phyloP scores from a whole-genome alignment of 2,888 invertebrate species.

The Uloborus plumipes region DNA sequence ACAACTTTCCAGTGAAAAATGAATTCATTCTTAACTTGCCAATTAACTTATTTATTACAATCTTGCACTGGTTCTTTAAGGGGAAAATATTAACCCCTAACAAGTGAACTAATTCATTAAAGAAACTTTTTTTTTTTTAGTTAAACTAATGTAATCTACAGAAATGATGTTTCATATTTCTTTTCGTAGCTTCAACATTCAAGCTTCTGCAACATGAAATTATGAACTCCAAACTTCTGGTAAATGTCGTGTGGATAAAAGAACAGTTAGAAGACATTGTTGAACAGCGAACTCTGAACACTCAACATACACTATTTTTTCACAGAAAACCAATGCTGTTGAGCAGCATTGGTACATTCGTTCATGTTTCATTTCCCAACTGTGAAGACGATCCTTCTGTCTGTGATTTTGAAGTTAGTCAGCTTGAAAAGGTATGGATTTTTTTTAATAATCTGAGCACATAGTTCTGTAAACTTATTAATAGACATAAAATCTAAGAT shows the following conservation, averaged over 20 bases:
- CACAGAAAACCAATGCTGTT: constrained; percentile 78
- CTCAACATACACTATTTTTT: constrained; percentile 76
- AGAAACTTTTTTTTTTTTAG: too few species aligned
- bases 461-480: too few species aligned
- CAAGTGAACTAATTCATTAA: too few species aligned
- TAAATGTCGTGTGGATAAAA: constrained; percentile 81
- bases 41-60: too few species aligned
- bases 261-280: constrained; percentile 73
- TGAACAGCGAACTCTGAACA: constrained; percentile 65
- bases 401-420: constrained; percentile 80
- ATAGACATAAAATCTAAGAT: too few species aligned
- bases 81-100: too few species aligned
- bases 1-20: too few species aligned
- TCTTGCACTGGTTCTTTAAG: too few species aligned
- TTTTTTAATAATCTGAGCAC: too few species aligned
- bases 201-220: constrained; percentile 74
- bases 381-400: constrained; percentile 74
- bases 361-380: constrained; percentile 77
- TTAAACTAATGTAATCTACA: too few species aligned
- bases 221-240: constrained; percentile 75
- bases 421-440: constrained; percentile 76
- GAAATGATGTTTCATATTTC: neutral
- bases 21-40: too few species aligned
- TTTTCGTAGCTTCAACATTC: constrained; percentile 40
- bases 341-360: constrained; percentile 70